Conservation (phyloP, 2,888 invertebrate genomes). For the Flexamia atlantica region DNA sequence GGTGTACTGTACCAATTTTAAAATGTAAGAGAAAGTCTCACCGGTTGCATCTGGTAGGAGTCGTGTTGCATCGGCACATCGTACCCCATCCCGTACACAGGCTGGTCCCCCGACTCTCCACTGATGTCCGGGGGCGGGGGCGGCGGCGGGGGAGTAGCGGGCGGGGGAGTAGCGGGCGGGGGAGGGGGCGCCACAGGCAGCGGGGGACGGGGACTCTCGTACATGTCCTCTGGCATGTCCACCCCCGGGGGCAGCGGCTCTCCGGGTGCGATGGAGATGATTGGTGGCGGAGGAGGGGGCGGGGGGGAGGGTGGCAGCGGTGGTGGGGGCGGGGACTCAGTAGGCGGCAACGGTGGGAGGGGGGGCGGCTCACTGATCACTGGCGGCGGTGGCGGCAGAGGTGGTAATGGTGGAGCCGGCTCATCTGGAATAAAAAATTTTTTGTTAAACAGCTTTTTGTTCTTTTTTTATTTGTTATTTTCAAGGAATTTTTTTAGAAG, state of each 20-base stretch:
- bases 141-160: slow-evolving; percentile 67
- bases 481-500: no score
- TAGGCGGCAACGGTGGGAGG: slow-evolving; percentile 36
- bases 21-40: background rate
- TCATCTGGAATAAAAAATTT: slow-evolving; percentile 13
- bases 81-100: slow-evolving; percentile 47
- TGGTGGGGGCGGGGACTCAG: slow-evolving; percentile 64
- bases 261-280: slow-evolving; percentile 66
- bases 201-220: slow-evolving; percentile 61
- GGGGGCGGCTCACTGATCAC: slow-evolving; percentile 28
- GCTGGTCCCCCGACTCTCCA: background rate
- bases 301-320: slow-evolving; percentile 66
- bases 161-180: slow-evolving; percentile 72
- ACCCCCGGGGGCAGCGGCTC: slow-evolving; percentile 79
- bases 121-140: slow-evolving; percentile 71
- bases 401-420: slow-evolving; percentile 40
- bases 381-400: slow-evolving; percentile 38
- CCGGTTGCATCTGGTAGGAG: slow-evolving; percentile 69
- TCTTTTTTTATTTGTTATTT: no score
- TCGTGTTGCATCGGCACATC: slow-evolving; percentile 59
- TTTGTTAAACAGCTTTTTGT: no score
- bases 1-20: no score
- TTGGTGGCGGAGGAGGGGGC: slow-evolving; percentile 63
- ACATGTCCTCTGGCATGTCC: slow-evolving; percentile 74
- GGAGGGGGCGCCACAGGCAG: slow-evolving; percentile 69